Evolutionary conservation across 2,797 vertebrate genomes (phyloP).

Genomic region (Lutjanus argentimaculatus): DNA sequence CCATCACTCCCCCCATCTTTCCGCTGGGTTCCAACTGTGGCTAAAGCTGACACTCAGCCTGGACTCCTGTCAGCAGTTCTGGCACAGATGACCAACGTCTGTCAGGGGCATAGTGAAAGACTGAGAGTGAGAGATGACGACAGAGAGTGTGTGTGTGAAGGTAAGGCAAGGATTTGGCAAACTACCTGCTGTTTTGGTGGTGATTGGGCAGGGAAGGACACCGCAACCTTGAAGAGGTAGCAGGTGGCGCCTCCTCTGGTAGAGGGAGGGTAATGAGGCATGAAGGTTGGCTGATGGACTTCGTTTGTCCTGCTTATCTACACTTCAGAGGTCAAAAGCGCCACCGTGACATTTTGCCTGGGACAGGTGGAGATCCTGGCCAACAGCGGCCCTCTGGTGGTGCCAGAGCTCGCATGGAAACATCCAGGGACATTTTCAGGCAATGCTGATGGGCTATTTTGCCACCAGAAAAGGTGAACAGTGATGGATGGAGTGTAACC

Average conservation of each 20-base stretch:
- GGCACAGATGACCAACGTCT: conserved; percentile 68
- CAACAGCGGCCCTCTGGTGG: conserved; percentile 9
- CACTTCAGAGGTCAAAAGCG: conserved; percentile 57
- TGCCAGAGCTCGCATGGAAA: neutral
- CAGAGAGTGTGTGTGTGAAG: conserved; percentile 9
- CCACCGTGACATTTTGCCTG: conserved; percentile 40
- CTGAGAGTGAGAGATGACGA: conserved; percentile 33
- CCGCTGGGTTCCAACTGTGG: conserved; percentile 72
- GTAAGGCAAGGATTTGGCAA: conserved; percentile 43
- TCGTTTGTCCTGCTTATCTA: conserved; percentile 64
- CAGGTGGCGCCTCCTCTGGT: conserved; percentile 77
- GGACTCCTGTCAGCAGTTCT: conserved; percentile 72
- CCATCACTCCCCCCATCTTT: conserved; percentile 55
- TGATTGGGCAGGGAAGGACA: conserved; percentile 58
- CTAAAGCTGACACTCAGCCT: conserved; percentile 77
- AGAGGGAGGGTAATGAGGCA: conserved; percentile 67
- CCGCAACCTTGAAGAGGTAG: conserved; percentile 72
- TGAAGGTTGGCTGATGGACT: conserved; percentile 62
- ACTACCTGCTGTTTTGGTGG: conserved; percentile 53
- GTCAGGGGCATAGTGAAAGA: conserved; percentile 53
- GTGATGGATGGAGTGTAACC: conserved; percentile 23
- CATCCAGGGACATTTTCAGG: conserved; percentile 9
- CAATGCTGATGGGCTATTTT: neutral
- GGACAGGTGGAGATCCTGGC: conserved; percentile 47
- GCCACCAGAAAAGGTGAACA: conserved; percentile 4